Evolutionary conservation across 2,888 invertebrate species (phyloP).

Genomic region (Synanthedon tipuliformis): DNA sequence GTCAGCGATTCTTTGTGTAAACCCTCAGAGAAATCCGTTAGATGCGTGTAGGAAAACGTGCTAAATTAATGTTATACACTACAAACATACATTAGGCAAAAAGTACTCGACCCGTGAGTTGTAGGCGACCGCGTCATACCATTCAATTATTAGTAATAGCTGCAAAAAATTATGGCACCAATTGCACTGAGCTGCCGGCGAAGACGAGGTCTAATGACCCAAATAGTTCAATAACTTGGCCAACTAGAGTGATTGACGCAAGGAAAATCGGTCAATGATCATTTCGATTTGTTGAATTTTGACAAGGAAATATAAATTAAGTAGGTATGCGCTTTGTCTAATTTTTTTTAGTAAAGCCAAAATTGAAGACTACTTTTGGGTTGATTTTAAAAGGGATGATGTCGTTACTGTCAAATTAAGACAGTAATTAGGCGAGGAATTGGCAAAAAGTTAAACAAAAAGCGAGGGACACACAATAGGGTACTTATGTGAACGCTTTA

Average conservation of each 20-base stretch:
- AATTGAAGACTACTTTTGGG: too few relatives aligned
- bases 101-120: constrained; percentile 21
- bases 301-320: too few relatives aligned
- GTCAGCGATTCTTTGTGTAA: constrained; percentile 16
- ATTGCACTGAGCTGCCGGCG: constrained; percentile 41
- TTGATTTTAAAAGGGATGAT: too few relatives aligned
- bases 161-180: constrained; percentile 50
- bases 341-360: too few relatives aligned
- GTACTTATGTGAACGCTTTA: constrained; percentile 11
- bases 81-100: background rate
- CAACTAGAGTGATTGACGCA: constrained; percentile 40
- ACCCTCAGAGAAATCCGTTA: constrained; percentile 26
- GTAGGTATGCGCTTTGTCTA: too few relatives aligned
- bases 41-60: constrained; percentile 19
- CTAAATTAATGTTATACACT: constrained; percentile 16
- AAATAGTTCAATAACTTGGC: constrained; percentile 61
- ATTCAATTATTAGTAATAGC: constrained; percentile 48
- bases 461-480: constrained; percentile 15
- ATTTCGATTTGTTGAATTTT: too few relatives aligned
- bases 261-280: constrained; percentile 40
- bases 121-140: constrained; percentile 37
- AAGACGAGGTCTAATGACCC: constrained; percentile 67
- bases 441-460: constrained; percentile 7
- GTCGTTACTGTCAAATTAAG: too few relatives aligned
- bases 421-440: too few relatives aligned